Evolutionary conservation across 2,797 vertebrate species (phyloP).

Genomic region (Pyrrhura leucotis): DNA sequence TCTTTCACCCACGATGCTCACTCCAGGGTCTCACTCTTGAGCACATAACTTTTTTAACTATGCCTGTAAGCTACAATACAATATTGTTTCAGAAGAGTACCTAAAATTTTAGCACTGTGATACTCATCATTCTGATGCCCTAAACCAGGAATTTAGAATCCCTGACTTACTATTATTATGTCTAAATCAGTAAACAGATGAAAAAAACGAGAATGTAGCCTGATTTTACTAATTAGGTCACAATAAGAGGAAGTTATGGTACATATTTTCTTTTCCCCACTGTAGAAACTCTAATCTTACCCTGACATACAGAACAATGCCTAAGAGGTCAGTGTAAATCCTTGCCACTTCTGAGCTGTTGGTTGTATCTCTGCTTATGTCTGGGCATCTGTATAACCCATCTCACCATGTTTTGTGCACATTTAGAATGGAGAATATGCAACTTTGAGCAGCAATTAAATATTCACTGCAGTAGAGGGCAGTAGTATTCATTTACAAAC

Average conservation of each 20-base stretch:
- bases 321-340: not conserved
- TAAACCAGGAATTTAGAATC: not conserved
- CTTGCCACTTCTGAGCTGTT: not conserved
- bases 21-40: not conserved
- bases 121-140: not conserved
- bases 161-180: not conserved
- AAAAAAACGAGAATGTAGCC: not conserved
- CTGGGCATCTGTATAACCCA: not conserved
- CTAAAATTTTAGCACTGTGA: not conserved
- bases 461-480: conserved; percentile 19
- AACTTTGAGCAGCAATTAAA: not conserved
- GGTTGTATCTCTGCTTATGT: not conserved
- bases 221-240: not conserved
- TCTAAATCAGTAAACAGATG: not conserved
- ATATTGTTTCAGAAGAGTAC: not conserved
- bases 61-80: not conserved
- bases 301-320: not conserved
- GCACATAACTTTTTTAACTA: not conserved
- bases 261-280: rapidly evolving
- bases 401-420: not conserved
- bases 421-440: not conserved
- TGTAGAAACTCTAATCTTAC: not conserved
- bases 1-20: not conserved
- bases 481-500: not conserved
- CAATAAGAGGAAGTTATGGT: not conserved